These are phyloP conservation scores for Eutolmus rufibarbis DNA, from an alignment of 2,888 invertebrate genomes.

Conservation along the genomic window DNA sequence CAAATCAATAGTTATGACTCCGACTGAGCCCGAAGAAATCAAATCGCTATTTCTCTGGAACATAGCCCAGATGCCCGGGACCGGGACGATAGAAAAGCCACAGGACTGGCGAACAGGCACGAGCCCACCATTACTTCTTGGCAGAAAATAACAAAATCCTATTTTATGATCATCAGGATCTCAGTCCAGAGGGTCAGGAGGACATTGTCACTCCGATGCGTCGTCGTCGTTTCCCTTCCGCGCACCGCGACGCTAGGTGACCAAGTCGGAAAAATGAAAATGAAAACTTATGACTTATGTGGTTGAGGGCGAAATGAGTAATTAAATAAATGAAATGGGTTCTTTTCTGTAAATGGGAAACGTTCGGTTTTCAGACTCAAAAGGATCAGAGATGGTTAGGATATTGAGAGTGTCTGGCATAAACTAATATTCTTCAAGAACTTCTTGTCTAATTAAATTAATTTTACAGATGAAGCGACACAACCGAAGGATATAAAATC, in stretches of 20 bases:
- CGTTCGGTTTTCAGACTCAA: not conserved
- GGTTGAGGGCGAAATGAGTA: constrained; percentile 36
- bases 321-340: constrained; percentile 41
- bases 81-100: not conserved
- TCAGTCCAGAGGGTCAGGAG: not conserved
- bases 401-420: too few species aligned
- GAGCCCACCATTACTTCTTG: constrained; percentile 43
- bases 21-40: constrained; percentile 21
- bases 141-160: constrained; percentile 46
- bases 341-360: not conserved
- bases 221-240: not conserved
- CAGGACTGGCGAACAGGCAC: not conserved
- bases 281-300: constrained; percentile 46
- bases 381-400: too few species aligned
- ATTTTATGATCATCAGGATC: constrained; percentile 45
- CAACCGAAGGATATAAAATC: too few species aligned
- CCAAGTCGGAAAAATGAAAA: constrained; percentile 26
- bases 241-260: not conserved
- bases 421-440: too few species aligned
- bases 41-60: constrained; percentile 31
- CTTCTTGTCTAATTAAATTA: too few species aligned
- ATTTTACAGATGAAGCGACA: too few species aligned
- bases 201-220: constrained; percentile 9
- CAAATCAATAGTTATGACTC: constrained; percentile 50
- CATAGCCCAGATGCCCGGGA: not conserved